A percentile compares a stretch with the other conserved stretches of the same genome.
These are phyloP conservation scores for Caenorhabditis auriculariae DNA, from an alignment of 2,888 invertebrate species.

Conservation along the genomic window DNA sequence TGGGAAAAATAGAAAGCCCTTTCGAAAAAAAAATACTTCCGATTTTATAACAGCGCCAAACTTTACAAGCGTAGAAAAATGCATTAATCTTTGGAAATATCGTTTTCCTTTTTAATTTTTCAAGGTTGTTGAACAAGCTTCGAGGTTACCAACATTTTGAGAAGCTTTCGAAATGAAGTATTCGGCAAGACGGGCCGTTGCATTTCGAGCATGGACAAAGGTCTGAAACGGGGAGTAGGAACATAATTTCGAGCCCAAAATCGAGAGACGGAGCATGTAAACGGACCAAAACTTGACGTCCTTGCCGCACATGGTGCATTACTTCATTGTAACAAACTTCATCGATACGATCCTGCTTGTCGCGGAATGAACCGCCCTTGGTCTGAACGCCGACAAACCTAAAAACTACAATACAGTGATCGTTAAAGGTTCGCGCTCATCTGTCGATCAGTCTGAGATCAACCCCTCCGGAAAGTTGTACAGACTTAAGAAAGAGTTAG, in stretches of 20 bases:
- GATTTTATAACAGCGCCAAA: too few species aligned
- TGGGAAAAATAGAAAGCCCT: too few species aligned
- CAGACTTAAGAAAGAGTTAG: too few species aligned
- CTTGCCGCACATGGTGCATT: slow-evolving; percentile 79
- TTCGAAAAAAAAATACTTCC: too few species aligned
- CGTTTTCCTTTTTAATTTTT: too few species aligned
- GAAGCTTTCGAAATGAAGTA: slow-evolving; percentile 80
- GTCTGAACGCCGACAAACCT: slow-evolving; percentile 57
- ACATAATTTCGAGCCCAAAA: background rate
- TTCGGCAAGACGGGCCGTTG: slow-evolving; percentile 85
- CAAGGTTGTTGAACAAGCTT: too few species aligned
- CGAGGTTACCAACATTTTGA: too few species aligned
- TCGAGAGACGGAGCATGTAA: background rate
- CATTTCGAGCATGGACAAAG: slow-evolving; percentile 95
- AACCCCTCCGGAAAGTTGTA: too few species aligned
- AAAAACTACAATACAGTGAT: slow-evolving; percentile 16
- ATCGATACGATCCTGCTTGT: slow-evolving; percentile 38
- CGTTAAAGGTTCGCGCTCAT: too few species aligned
- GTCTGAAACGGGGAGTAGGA: slow-evolving; percentile 77
- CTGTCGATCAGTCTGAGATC: too few species aligned
- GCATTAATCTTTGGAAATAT: too few species aligned
- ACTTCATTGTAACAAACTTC: slow-evolving; percentile 84
- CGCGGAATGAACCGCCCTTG: slow-evolving; percentile 26
- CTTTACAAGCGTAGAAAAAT: too few species aligned
- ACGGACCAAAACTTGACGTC: slow-evolving; percentile 76